A percentile compares a stretch with the other conserved stretches of the same genome.
These are phyloP conservation scores for Periphyllus acericola DNA, from an alignment of 2,888 invertebrate species.

Conservation along the genomic window DNA sequence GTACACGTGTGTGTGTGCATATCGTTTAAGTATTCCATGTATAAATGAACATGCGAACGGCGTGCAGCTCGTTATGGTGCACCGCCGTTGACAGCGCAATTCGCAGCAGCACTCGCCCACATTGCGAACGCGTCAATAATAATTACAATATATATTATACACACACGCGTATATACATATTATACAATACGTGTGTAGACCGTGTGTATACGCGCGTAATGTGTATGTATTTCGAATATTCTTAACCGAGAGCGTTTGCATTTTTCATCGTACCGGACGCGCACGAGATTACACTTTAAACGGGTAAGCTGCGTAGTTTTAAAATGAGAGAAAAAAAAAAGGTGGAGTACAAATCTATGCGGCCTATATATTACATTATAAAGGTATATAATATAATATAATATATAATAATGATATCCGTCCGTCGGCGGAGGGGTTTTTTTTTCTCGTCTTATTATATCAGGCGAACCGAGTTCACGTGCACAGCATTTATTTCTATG, in stretches of 20 bases:
- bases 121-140: neutral
- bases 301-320: neutral
- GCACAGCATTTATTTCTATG: neutral
- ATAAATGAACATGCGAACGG: neutral
- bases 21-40: neutral
- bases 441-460: neutral
- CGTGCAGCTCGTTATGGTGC: neutral
- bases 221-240: neutral
- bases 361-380: neutral
- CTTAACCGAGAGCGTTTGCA: neutral
- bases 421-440: slow-evolving; percentile 7
- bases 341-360: neutral
- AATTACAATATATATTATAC: neutral
- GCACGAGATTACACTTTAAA: neutral
- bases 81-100: neutral
- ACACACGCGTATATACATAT: neutral
- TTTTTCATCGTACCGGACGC: neutral
- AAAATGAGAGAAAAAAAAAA: neutral
- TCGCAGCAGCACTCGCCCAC: neutral
- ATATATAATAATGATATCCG: slow-evolving; percentile 41
- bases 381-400: neutral
- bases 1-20: no score
- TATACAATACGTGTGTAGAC: neutral
- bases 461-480: slow-evolving; percentile 4
- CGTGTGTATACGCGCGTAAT: neutral